Evolutionary conservation across 2,888 invertebrate species (phyloP).

Genomic region (Ichneumoninae sp.): DNA sequence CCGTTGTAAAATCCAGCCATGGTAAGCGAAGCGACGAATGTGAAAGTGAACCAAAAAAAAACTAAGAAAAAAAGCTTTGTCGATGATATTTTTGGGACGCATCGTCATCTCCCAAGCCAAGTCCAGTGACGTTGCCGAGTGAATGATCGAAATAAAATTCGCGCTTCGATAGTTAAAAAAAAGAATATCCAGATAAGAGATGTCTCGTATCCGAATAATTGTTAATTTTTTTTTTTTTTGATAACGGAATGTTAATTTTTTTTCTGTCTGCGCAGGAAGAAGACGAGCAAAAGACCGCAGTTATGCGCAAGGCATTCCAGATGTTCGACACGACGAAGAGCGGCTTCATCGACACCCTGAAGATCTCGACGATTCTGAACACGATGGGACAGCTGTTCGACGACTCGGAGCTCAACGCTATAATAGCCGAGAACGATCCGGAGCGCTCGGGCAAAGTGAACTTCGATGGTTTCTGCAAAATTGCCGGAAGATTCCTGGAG

Average conservation of each 20-base stretch:
- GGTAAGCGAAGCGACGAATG: slow-evolving; percentile 13
- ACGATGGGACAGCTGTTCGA: slow-evolving; percentile 98
- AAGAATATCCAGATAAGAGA: background rate
- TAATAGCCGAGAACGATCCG: slow-evolving; percentile 96
- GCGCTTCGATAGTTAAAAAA: slow-evolving; percentile 2
- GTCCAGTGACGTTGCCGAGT: background rate
- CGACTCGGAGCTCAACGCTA: slow-evolving; percentile 94
- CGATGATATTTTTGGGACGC: background rate
- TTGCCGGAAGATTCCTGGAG: slow-evolving; percentile 97
- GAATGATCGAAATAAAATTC: background rate
- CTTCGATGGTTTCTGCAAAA: slow-evolving; percentile 96
- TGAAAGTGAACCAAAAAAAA: slow-evolving; percentile 8
- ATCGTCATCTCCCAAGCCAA: background rate
- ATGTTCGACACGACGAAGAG: slow-evolving; percentile 98
- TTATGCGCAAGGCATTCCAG: slow-evolving; percentile 97
- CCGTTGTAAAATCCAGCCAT: slow-evolving; percentile 38
- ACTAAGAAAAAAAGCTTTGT: background rate
- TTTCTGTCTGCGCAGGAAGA: slow-evolving; percentile 83
- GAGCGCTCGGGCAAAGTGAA: slow-evolving; percentile 96
- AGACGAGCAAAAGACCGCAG: slow-evolving; percentile 93
- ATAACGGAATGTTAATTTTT: background rate
- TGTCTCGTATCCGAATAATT: background rate
- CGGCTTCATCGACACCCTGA: slow-evolving; percentile 95
- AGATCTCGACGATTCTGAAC: slow-evolving; percentile 96
- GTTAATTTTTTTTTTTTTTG: background rate